A percentile compares a stretch with the other conserved stretches of the same genome.
Conservation (phyloP, 2,113 vertebrate species). For the Nibea coibor region DNA sequence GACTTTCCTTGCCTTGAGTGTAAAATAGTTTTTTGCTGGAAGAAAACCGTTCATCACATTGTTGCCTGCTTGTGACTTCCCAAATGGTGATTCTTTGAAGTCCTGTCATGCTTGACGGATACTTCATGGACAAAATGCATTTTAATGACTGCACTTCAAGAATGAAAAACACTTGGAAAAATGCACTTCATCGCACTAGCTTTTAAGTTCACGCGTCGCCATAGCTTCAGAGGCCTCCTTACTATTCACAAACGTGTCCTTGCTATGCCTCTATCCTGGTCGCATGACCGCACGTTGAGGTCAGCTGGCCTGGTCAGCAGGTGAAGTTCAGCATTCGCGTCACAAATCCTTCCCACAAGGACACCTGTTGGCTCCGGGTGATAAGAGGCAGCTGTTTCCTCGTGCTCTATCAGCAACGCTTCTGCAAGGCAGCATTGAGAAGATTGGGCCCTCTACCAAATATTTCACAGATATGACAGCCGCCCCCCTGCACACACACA, state of each 20-base stretch:
- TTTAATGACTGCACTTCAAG: background rate
- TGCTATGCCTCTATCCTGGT: slow-evolving; percentile 1
- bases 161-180: background rate
- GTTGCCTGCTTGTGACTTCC: no score
- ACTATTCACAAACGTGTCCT: slow-evolving; percentile 1
- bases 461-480: slow-evolving; percentile 37
- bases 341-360: slow-evolving; percentile 81
- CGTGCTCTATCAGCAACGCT: slow-evolving; percentile 47
- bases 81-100: background rate
- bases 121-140: background rate
- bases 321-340: slow-evolving; percentile 81
- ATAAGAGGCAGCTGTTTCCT: slow-evolving; percentile 73
- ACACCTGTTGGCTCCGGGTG: slow-evolving; percentile 76
- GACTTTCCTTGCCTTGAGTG: background rate
- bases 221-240: background rate
- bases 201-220: background rate
- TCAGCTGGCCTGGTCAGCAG: slow-evolving; percentile 64
- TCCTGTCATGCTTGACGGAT: background rate
- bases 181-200: background rate
- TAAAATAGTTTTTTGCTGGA: background rate
- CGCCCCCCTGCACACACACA: background rate
- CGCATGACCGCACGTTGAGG: slow-evolving; percentile 24
- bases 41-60: background rate
- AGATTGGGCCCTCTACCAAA: slow-evolving; percentile 25
- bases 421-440: slow-evolving; percentile 47